Conservation (phyloP, 2,888 invertebrate genomes). For the Aporophyla lueneburgensis region DNA sequence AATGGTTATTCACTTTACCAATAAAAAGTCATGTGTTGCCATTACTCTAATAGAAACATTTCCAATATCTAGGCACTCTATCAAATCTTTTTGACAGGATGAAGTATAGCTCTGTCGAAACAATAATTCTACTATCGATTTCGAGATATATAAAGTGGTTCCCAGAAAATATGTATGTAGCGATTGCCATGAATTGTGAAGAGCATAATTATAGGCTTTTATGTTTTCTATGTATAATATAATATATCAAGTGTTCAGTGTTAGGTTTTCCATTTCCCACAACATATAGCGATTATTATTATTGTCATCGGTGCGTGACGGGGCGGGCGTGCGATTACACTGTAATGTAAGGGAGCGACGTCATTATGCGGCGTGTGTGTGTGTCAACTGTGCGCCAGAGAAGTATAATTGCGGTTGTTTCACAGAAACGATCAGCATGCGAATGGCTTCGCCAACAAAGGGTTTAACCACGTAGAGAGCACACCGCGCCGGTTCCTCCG, state of each 20-base stretch:
- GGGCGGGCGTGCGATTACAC: constrained; percentile 78
- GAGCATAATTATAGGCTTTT: constrained; percentile 13
- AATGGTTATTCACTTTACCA: constrained; percentile 31
- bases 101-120: constrained; percentile 33
- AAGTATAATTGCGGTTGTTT: constrained; percentile 80
- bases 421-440: constrained; percentile 78
- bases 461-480: constrained; percentile 63
- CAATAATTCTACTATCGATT: constrained; percentile 47
- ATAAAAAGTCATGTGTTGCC: constrained; percentile 25
- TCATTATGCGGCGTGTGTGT: constrained; percentile 74
- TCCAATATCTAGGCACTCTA: constrained; percentile 39
- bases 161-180: constrained; percentile 41
- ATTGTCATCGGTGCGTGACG: constrained; percentile 85
- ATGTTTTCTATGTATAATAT: constrained; percentile 49
- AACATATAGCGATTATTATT: constrained; percentile 78
- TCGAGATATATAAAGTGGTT: constrained; percentile 45
- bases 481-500: constrained; percentile 62
- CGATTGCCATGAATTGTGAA: constrained; percentile 14
- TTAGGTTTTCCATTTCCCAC: constrained; percentile 77
- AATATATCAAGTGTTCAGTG: constrained; percentile 60
- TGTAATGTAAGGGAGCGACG: constrained; percentile 75
- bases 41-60: constrained; percentile 42
- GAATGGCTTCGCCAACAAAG: constrained; percentile 67
- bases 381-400: constrained; percentile 80
- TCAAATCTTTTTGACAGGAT: constrained; percentile 30